Evolutionary conservation across 1,140 invertebrate genomes (phyloP), one percentile per base, ranked within the genome.

Genomic region (Sinonovacula constricta): DNA sequence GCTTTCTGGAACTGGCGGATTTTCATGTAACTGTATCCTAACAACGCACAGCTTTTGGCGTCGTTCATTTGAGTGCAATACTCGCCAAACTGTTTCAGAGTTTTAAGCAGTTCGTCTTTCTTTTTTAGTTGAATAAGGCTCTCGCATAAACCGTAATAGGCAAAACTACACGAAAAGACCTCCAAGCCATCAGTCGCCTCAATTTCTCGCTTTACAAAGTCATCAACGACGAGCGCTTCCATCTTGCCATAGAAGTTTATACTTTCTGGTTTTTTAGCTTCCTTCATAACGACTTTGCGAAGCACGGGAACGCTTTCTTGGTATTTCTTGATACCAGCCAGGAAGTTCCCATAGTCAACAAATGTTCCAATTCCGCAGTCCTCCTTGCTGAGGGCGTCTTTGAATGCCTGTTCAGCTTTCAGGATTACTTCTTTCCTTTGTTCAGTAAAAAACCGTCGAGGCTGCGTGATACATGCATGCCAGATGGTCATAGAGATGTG

Each of bases 381-480:
- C 4, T 77, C 63, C n/a, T 60, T 68, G 15, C 65, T 57, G 30
- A 77, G 33, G 12, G 74, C 74, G 3, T 57, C 63, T 59, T 77
- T 77, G 31, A 77, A 77, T 4, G 74, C 74, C 4, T 54, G 63
- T 36, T 77, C 74, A 49, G 74, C 74, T 26, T 66, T 66, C 30
- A 67, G 33, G 4, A 77, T 33, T 5, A 65, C 22, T 12, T 77
- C 74, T 34, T 77, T 34, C 1, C 65, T 54, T 4, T 77, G 74
- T 4, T 77, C 74, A 14, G n/a, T 77, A 49, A 33, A 57, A 66
- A 22, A 49, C 53, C 10, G 31, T 77, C 2, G 74, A 77, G 2
- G 74, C 74, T 18, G 74, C 59, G 53, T 77, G 74, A 57, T 77
- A 77, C 74, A 77, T 77, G 28, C 74, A 77, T 15, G 63, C 74